Conservation (phyloP, 2,888 invertebrate species). For the Tinea pellionella region DNA sequence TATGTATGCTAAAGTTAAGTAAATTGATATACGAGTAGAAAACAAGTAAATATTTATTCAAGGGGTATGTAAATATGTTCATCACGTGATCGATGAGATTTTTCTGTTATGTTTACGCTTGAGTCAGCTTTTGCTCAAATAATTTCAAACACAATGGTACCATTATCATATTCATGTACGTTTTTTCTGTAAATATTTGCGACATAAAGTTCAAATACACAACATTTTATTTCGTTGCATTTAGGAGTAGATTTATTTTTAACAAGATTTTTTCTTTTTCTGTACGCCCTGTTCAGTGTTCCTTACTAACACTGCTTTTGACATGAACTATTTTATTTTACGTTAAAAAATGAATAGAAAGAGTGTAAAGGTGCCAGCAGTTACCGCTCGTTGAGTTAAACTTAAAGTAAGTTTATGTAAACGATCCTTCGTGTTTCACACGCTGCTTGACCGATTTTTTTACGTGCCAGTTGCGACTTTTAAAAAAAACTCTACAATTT, state of each 20-base stretch:
- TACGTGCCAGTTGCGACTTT: background rate
- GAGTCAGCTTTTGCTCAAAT: background rate
- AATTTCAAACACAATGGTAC: conserved; percentile 5
- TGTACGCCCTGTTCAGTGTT: background rate
- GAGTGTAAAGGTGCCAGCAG: background rate
- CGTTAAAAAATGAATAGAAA: background rate
- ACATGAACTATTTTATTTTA: background rate
- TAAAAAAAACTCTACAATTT: too few species aligned
- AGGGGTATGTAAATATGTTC: conserved; percentile 16
- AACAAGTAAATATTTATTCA: conserved; percentile 26
- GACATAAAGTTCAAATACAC: background rate
- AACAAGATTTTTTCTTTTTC: background rate
- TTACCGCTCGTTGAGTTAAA: background rate
- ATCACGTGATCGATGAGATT: conserved; percentile 13
- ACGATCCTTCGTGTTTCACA: background rate
- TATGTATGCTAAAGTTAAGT: background rate
- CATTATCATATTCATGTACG: background rate
- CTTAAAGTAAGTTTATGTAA: background rate
- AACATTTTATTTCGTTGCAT: background rate
- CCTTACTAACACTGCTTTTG: background rate
- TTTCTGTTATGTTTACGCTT: background rate
- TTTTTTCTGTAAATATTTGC: background rate
- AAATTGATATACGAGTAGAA: conserved; percentile 15
- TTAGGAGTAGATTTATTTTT: background rate
- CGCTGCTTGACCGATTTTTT: background rate